Evolutionary conservation across 2,888 invertebrate species (phyloP), one percentile per base, ranked within the genome.

Genomic region (Hesperia comma): DNA sequence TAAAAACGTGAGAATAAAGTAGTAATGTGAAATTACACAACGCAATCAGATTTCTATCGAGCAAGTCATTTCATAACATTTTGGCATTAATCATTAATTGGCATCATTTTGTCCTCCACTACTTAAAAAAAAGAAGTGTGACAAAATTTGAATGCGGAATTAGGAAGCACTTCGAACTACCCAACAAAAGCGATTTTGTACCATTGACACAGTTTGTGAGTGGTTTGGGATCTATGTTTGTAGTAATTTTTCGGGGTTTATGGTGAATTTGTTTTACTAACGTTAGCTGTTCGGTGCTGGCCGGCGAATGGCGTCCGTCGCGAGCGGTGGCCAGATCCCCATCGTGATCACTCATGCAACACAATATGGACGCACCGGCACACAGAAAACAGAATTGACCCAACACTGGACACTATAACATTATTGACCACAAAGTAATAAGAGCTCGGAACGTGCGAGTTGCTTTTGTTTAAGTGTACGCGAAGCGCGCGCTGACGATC

Each of bases 201-300:
- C 6, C 10, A 46, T 15, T n/a, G 2, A 21, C 19, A 51, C 51
- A 51, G 5, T 10, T 21, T 14, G 32, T 7, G 6, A 49, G 1
- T 17, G 2, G 2, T 17, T 17, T 3, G 7, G 1, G 26, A n/a
- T 2, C 15, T 32, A n/a, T 1, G 1, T 6, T 1, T 32, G 32
- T 53, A 53, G 26, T 2, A n/a, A 7, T 53, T 14, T 17, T 6
- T 15, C 26, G 2, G 53, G 21, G 32, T 6, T 32, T 53, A 51
- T n/a, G n/a, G 19, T 19, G 12, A 19, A 49, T 41, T 43, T 37
- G 17, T 60, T 2, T 60, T 79, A 87, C 91, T 85, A 79, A 92
- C 91, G 91, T 92, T 88, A 91, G 86, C 88, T 91, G 89, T 72
- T 91, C 92, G 62, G 90, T 90, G 84, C 90, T 91, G 79, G 90